Percentiles rank a stretch among this genome's conserved stretches.
These are phyloP conservation scores for Thamnophis sirtalis DNA, from an alignment of 2,113 vertebrate genomes.

Conservation along the genomic window DNA sequence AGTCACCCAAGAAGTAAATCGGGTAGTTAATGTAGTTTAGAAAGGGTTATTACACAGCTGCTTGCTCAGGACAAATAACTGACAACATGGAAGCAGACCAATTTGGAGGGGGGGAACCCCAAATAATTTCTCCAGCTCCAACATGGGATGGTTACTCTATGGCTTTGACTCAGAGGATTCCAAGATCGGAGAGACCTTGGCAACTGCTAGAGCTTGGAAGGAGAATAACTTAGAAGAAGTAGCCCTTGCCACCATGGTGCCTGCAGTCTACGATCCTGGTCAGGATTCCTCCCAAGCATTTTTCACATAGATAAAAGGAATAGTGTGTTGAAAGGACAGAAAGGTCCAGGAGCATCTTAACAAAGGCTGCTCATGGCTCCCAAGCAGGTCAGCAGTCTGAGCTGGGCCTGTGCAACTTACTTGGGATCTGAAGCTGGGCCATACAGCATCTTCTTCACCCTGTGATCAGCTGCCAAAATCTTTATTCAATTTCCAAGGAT, in stretches of 20 bases:
- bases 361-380: neutral
- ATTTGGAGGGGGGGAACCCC: neutral
- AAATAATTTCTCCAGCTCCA: neutral
- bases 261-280: neutral
- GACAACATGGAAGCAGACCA: neutral
- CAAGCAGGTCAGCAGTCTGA: neutral
- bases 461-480: neutral
- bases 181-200: neutral
- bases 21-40: neutral
- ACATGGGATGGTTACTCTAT: neutral
- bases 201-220: neutral
- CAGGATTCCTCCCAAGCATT: neutral
- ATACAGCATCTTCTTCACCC: neutral
- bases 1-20: neutral
- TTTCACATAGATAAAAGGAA: neutral
- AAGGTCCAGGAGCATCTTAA: neutral
- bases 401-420: neutral
- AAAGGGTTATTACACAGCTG: neutral
- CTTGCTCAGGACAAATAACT: neutral
- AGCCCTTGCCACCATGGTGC: neutral
- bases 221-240: neutral
- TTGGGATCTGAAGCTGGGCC: neutral
- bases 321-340: neutral
- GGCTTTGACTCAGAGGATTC: neutral
- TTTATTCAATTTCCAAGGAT: neutral